Percentiles rank a stretch among this genome's conserved stretches.
These are phyloP conservation scores for Zingel zingel DNA, from an alignment of 2,113 vertebrate species.

Conservation along the genomic window DNA sequence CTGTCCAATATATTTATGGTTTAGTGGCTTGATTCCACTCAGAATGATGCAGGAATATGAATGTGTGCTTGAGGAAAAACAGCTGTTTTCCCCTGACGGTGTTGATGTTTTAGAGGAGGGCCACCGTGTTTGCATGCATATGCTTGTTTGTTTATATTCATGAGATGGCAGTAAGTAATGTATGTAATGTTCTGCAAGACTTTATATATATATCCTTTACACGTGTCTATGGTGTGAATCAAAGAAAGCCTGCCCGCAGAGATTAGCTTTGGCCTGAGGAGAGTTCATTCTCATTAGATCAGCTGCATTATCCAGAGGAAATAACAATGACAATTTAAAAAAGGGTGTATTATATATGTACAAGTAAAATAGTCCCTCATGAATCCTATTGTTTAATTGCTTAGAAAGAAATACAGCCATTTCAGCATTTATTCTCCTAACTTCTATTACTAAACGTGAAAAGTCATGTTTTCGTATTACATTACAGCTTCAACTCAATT, in stretches of 20 bases:
- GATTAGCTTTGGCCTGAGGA: slow-evolving; percentile 11
- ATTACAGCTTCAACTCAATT: background rate
- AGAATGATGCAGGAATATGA: slow-evolving; percentile 13
- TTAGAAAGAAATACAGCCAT: background rate
- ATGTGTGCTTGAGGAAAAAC: slow-evolving; percentile 33
- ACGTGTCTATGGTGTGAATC: background rate
- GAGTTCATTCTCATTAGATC: slow-evolving; percentile 34
- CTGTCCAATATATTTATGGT: background rate
- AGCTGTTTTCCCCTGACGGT: slow-evolving; percentile 14
- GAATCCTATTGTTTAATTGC: background rate
- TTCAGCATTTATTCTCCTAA: background rate
- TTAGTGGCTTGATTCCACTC: slow-evolving; percentile 9
- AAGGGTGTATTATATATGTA: background rate
- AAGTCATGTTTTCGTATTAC: background rate
- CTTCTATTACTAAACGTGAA: background rate
- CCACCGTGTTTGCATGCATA: background rate
- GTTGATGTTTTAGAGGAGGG: slow-evolving; percentile 7
- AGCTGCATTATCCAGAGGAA: slow-evolving; percentile 3
- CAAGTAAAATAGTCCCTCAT: background rate
- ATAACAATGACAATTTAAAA: background rate
- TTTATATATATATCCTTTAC: background rate
- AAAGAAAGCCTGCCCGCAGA: background rate
- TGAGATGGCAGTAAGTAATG: slow-evolving; percentile 34
- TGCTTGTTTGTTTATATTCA: slow-evolving; percentile 25
- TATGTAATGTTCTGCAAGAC: slow-evolving; percentile 7